Evolutionary conservation across 2,113 vertebrate species (phyloP).

Genomic region (Piliocolobus tephrosceles): DNA sequence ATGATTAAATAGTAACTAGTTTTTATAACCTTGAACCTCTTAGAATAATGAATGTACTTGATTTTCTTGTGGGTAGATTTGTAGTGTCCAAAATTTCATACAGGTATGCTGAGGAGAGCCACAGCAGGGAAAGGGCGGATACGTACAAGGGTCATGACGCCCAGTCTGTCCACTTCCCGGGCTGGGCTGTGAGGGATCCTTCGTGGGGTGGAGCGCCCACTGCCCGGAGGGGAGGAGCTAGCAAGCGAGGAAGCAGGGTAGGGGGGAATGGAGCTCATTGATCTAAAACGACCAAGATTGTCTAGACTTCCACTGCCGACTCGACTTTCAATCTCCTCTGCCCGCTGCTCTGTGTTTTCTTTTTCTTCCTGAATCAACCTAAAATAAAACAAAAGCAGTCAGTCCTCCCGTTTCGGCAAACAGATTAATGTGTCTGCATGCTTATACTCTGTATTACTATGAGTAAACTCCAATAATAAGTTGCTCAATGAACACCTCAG

Average conservation of each 20-base stretch:
- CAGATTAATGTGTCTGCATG: rapidly evolving
- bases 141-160: slow-evolving; percentile 95
- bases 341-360: slow-evolving; percentile 93
- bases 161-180: slow-evolving; percentile 94
- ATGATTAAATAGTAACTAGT: background rate
- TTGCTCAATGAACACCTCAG: rapidly evolving
- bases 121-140: rapidly evolving
- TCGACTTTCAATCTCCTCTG: slow-evolving; percentile 95
- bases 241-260: slow-evolving; percentile 84
- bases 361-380: slow-evolving; percentile 99
- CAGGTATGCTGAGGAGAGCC: background rate
- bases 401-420: background rate
- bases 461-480: rapidly evolving
- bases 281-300: slow-evolving; percentile 89
- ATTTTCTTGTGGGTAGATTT: background rate
- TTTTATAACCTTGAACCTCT: background rate
- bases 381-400: background rate
- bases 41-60: background rate
- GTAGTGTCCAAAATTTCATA: too few relatives aligned
- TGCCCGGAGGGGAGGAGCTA: slow-evolving; percentile 92
- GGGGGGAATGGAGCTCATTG: slow-evolving; percentile 89
- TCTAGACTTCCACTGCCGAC: slow-evolving; percentile 92
- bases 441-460: rapidly evolving
- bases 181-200: slow-evolving; percentile 92
- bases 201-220: slow-evolving; percentile 93